Evolutionary conservation across 2,888 invertebrate genomes (phyloP), one percentile per base, ranked within the genome.

Genomic region (Hyalella azteca): DNA sequence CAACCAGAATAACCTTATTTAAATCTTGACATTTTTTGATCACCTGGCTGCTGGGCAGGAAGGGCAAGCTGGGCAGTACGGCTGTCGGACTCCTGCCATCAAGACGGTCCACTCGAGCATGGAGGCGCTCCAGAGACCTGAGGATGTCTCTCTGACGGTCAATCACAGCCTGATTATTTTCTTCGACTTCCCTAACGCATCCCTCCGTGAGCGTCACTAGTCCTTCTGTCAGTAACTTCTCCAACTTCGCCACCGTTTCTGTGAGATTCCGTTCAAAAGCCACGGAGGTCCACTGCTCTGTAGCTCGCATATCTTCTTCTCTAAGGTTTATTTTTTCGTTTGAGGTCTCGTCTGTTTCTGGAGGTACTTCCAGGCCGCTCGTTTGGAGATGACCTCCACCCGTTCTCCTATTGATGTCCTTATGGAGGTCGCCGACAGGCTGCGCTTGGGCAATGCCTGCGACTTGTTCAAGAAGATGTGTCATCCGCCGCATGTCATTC

Each of bases 151-250:
- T 48, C 45, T 75, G 75, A 4, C 45, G 41, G 36, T 48, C 45
- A 22, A 75, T 41, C 75, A 75, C 45, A 13, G 36, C 40, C 13
- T 45, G 41, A 19, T 75, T 75, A 32, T 75, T 75, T 19, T 75
- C 75, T 45, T 75, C 75, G 29, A 75, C 45, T 29, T 48, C 45
- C 45, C 75, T 41, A 15, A 45, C 75, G n/a, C 75, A 75, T 5
- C 75, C 45, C 45, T 75, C 45, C 41, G 75, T 45, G 40, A 75
- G 26, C 36, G n/a, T 45, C 40, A 48, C 45, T 19, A 75, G 40
- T 26, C 41, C 75, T n/a, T 75, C 75, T n/a, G 36, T 45, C 41
- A 75, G 19, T 5, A 41, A 26, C 5, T 15, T 41, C 75, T 75
- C 75, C 75, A 75, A 13, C 13, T 75, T 48, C 9, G 45, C 36